Evolutionary conservation across 2,113 vertebrate genomes (phyloP), one percentile per base, ranked within the genome.

Genomic region (Strix uralensis): DNA sequence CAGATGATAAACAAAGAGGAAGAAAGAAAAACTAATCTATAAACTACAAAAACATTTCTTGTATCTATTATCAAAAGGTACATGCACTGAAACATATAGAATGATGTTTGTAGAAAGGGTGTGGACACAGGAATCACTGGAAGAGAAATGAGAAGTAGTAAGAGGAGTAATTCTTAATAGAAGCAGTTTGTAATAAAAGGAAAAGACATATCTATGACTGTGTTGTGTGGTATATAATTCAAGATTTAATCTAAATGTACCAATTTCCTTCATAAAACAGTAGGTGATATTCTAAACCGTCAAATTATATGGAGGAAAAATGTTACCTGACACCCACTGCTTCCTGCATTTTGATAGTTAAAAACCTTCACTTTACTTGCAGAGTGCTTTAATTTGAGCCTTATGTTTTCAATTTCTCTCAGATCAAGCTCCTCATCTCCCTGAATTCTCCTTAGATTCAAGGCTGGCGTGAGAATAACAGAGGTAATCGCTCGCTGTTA

Each of bases 241-340:
- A 91, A 89, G 73, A 95, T 84, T 81, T 94, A 93, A 92, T 85
- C 77, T 78, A 83, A 88, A 69, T 52, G 36, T 52, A 95, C 11
- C 77, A 42, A 91, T 92, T 94, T 88, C 14, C 57, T 95, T 87
- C 90, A 72, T 65, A 81, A 97, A 96, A 93, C 62, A 94, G 81
- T 72, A 94, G 73, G 71, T 78, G 73, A 96, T 78, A 67, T 63
- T 96, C 85, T 96, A 85, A 78, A 70, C 82, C 91, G 94, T 83
- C 75, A 95, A 95, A 97, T 94, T 89, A 97, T 97, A 95, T 5
- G 17, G 59, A 93, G 52, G 88, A 47, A 86, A 98, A 87, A 94
- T 88, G 94, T 82, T 97, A 72, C 89, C 96, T 97, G 89, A 62
- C 91, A 92, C 93, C 88, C 63, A 94, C 88, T 86, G 85, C 88